These are phyloP conservation scores for Trachelus iudaicus DNA, from an alignment of 2,888 invertebrate species.

Conservation along the genomic window DNA sequence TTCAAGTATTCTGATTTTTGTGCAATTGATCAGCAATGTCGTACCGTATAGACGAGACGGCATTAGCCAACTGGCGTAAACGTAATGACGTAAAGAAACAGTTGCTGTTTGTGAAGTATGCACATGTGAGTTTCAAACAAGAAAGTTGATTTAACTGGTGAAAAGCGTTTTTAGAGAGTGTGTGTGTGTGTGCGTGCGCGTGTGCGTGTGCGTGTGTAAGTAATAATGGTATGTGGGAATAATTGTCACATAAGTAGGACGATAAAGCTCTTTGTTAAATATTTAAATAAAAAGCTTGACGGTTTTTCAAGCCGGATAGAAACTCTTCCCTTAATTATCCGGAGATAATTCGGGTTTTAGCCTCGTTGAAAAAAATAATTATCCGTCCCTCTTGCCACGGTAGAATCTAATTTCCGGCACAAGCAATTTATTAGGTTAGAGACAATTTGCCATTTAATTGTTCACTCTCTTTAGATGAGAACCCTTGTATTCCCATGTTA, in stretches of 20 bases:
- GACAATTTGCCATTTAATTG: background rate
- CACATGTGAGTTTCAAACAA: slow-evolving; percentile 12
- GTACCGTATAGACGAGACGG: background rate
- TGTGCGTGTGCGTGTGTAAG: too few species aligned
- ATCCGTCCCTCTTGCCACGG: background rate
- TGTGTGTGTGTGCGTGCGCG: too few species aligned
- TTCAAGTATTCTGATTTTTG: background rate
- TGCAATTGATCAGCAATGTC: background rate
- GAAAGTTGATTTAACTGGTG: background rate
- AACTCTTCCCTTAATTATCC: background rate
- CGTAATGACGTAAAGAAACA: background rate
- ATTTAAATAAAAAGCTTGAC: background rate
- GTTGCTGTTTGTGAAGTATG: slow-evolving; percentile 12
- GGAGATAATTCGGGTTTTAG: background rate
- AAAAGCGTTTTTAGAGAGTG: background rate
- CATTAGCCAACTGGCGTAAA: background rate
- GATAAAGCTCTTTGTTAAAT: background rate
- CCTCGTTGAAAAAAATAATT: background rate
- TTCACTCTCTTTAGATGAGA: background rate
- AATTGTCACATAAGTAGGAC: background rate
- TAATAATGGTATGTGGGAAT: background rate
- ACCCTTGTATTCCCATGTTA: background rate
- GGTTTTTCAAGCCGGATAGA: background rate
- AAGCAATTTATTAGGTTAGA: background rate
- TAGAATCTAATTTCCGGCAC: background rate